Percentiles rank a stretch among this genome's conserved stretches.
Evolutionary conservation across 2,113 vertebrate species (phyloP).

Genomic region (Podocnemis expansa): DNA sequence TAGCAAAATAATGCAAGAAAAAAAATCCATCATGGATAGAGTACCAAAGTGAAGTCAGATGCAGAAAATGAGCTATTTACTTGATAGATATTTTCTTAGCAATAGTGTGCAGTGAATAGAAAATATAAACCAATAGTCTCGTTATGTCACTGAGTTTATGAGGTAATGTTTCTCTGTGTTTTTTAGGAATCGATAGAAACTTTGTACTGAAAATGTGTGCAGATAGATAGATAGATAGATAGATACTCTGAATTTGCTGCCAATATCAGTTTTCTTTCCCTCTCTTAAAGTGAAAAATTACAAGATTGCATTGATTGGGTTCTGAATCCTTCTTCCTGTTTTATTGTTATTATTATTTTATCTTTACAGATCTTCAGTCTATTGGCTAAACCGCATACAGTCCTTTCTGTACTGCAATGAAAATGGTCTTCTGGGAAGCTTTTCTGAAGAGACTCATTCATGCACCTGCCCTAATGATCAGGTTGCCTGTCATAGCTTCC

Average conservation of each 20-base stretch:
- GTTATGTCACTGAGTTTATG: background rate
- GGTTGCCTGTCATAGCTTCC: slow-evolving; percentile 83
- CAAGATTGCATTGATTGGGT: rapidly evolving
- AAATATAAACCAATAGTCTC: background rate
- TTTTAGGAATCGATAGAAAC: background rate
- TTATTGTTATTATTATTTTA: background rate
- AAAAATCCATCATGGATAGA: rapidly evolving
- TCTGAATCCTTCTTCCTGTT: background rate
- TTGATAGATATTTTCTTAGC: background rate
- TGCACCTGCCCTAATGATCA: slow-evolving; percentile 92
- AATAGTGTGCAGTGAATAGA: background rate
- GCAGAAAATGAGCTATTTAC: background rate
- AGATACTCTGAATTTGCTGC: background rate
- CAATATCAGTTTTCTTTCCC: background rate
- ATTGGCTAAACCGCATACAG: slow-evolving; percentile 94
- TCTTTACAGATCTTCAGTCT: slow-evolving; percentile 85
- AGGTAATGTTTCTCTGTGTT: background rate
- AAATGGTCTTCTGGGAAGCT: slow-evolving; percentile 92
- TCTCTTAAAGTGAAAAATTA: background rate
- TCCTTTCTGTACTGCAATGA: slow-evolving; percentile 96
- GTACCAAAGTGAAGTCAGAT: background rate
- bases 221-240: background rate
- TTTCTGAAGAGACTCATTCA: slow-evolving; percentile 92
- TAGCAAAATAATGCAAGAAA: background rate
- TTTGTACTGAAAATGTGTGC: background rate